Base-by-base conservation (phyloP, 1,140 invertebrate genomes). In the Procambarus virginalis region DNA sequence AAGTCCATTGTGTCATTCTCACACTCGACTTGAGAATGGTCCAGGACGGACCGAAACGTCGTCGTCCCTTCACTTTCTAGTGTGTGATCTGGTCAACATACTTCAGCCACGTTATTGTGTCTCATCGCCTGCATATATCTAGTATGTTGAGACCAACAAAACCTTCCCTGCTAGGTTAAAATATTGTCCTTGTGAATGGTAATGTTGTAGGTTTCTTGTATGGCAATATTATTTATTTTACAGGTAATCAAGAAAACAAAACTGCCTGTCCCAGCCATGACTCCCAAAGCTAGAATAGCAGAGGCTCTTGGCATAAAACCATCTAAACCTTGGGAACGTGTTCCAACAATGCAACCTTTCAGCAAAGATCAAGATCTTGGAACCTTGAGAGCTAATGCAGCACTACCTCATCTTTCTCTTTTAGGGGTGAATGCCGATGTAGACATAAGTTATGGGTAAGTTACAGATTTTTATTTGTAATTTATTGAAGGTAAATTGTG, bases 211-310 rank as follows among this genome's bases (percentile, higher is more conserved):
- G 34, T 34, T 34, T 34, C 34, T 34, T 34, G 34, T 34, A 34
- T 34, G 0, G 34, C 2, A 84, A 68, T 76, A 55, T n/a, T 55
- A 55, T 68, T 79, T 20, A 5, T 6, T 75, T 88, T 75, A 9
- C 80, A 83, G 88, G 81, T 70, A 12, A 70, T 51, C 17, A 89
- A 89, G 48, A 87, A 80, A 70, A 4, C 73, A 10, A 86, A 86
- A 70, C 60, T 51, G 3, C 34, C 75, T 48, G 20, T 22, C 83
- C 91, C 91, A 48, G 76, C 84, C 45, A 81, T 84, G 79, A 91
- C 91, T 6, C 91, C 91, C 3, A 91, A 91, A 76, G 83, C 76
- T n/a, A 84, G 91, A 75, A 70, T 91, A 70, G 91, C 91, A 22
- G 75, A 87, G 22, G 91, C 84, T 22, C 76, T 91, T 14, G 91